Base-by-base conservation (phyloP, 2,888 invertebrate species). In the Eilema griseolum region DNA sequence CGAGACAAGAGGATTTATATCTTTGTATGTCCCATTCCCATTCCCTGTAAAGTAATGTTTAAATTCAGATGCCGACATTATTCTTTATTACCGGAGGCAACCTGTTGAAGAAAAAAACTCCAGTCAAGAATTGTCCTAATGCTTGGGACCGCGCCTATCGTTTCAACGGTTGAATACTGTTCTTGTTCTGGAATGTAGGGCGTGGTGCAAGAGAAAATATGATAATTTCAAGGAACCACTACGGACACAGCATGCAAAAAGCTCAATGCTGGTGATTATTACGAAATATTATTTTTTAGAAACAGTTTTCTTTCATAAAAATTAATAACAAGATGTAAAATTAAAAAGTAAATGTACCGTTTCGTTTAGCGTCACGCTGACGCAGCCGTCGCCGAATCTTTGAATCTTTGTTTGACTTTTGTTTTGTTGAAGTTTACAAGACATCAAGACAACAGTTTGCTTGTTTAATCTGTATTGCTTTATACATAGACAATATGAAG, bases 1-100 rank as follows among this genome's bases (percentile, higher is more conserved):
- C 23, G 92, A 90, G 31, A 90, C 68, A 64, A 92, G 74, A 12
- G 92, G 93, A 80, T 92, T 93, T 85, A 92, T 84, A 68, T 88
- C 77, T 85, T 88, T 90, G 84, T 92, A 93, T 16, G 93, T 93
- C 72, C 87, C 92, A 85, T 94, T 93, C 72, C 88, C 92, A 85
- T 94, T 93, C 76, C 88, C 93, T 92, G 93, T 86, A 93, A 94
- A 93, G 90, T 89, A 93, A 91, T 87, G 76, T 85, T 90, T 89
- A 86, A 85, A 78, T 90, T 94, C 92, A 93, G 89, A 89, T 83
- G 87, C 86, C 89, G 93, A 92, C 94, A 94, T 94, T 89, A 84
- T 90, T 88, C 85, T 86, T 85, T 85, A 82, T 33, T 68, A 74
- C 79, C 69, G 81, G 75, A 71, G 78, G 66, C 82, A 76, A 93